Conservation (phyloP, 2,888 invertebrate species). For the Sialis fuliginosa region DNA sequence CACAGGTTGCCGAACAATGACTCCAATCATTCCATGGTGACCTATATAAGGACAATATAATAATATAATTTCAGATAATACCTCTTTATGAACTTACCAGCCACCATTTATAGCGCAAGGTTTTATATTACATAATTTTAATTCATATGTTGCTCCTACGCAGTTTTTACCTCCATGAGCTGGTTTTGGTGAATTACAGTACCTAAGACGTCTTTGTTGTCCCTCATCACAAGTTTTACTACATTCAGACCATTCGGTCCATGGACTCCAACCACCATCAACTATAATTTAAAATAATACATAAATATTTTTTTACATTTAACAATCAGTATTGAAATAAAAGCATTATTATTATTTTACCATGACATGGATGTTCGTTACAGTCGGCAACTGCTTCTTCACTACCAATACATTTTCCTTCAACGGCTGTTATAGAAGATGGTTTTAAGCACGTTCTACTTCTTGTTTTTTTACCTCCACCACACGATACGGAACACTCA, state of each 20-base stretch:
- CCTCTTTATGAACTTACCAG: no score
- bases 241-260: constrained; percentile 22
- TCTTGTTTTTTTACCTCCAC: background rate
- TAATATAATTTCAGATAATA: no score
- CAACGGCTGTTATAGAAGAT: background rate
- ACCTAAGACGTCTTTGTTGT: constrained; percentile 14
- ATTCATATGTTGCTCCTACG: constrained; percentile 9
- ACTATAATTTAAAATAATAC: constrained; percentile 6
- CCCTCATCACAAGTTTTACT: constrained; percentile 22
- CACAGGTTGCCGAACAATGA: background rate
- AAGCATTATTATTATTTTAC: background rate
- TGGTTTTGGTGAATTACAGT: constrained; percentile 20
- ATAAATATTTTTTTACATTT: no score
- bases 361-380: background rate
- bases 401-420: background rate
- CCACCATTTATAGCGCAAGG: background rate
- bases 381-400: background rate
- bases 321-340: no score
- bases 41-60: background rate
- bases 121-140: background rate
- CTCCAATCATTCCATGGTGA: background rate
- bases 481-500: background rate
- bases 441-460: background rate
- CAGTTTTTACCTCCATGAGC: constrained; percentile 24
- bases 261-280: constrained; percentile 8